Conservation (phyloP, 1,140 invertebrate genomes). For the Cydia strobilella region DNA sequence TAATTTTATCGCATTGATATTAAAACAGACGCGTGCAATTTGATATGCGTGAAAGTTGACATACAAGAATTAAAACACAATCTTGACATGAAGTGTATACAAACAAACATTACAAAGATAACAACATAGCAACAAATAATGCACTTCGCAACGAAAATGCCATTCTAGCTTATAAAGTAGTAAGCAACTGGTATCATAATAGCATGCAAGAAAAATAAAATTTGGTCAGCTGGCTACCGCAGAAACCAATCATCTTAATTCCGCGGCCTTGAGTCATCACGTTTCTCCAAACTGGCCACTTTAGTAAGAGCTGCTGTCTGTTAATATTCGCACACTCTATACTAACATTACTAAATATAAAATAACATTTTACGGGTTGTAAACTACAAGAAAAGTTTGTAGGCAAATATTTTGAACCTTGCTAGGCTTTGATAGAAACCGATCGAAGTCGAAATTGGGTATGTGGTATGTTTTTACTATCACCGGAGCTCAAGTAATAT, state of each 20-base stretch:
- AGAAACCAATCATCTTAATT: background rate
- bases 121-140: background rate
- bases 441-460: background rate
- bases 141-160: background rate
- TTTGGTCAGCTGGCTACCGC: background rate
- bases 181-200: background rate
- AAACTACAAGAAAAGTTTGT: too few relatives aligned
- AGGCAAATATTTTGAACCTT: too few relatives aligned
- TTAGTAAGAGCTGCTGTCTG: background rate
- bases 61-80: too few relatives aligned
- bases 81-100: too few relatives aligned
- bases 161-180: background rate
- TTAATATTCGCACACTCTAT: background rate
- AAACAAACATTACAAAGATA: too few relatives aligned
- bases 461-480: background rate
- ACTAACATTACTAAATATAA: too few relatives aligned
- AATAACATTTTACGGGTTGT: too few relatives aligned
- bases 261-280: constrained; percentile 13
- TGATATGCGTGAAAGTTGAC: too few relatives aligned
- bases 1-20: too few relatives aligned
- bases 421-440: too few relatives aligned
- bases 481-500: background rate
- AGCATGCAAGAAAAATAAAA: background rate
- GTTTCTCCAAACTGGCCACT: background rate
- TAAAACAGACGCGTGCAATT: too few relatives aligned